Conservation (phyloP, 2,797 vertebrate species). For the Eulemur coronatus region DNA sequence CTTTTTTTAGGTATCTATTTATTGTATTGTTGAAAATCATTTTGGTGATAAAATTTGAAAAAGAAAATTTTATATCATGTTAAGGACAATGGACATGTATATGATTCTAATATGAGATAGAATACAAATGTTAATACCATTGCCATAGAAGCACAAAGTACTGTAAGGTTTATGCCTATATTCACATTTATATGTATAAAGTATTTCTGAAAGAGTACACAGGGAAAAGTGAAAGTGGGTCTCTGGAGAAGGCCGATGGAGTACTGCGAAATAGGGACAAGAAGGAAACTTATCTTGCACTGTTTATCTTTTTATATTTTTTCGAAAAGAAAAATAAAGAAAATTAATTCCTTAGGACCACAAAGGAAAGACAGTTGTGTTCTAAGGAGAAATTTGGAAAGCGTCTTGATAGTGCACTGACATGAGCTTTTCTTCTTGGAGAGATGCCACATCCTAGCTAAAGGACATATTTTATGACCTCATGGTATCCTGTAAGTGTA, state of each 20-base stretch:
- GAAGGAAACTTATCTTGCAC: neutral
- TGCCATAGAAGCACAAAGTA: neutral
- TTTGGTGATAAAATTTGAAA: neutral
- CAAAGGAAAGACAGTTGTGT: neutral
- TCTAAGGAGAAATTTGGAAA: neutral
- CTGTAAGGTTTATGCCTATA: neutral
- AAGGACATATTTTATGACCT: neutral
- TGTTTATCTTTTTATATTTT: neutral
- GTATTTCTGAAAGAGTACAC: neutral
- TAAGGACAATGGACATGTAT: neutral
- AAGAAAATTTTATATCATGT: neutral
- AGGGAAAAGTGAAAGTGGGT: neutral
- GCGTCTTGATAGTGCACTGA: neutral
- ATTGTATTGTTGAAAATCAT: neutral
- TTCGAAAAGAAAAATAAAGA: neutral
- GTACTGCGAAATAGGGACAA: neutral
- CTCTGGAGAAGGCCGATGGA: neutral
- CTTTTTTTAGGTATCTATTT: neutral
- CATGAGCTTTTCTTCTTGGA: neutral
- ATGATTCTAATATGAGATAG: neutral
- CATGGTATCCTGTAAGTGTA: fast-evolving
- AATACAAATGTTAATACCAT: neutral
- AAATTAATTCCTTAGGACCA: neutral
- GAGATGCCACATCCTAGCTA: neutral
- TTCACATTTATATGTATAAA: neutral